Conservation (phyloP, 2,888 invertebrate genomes). For the Dynastes grantii region DNA sequence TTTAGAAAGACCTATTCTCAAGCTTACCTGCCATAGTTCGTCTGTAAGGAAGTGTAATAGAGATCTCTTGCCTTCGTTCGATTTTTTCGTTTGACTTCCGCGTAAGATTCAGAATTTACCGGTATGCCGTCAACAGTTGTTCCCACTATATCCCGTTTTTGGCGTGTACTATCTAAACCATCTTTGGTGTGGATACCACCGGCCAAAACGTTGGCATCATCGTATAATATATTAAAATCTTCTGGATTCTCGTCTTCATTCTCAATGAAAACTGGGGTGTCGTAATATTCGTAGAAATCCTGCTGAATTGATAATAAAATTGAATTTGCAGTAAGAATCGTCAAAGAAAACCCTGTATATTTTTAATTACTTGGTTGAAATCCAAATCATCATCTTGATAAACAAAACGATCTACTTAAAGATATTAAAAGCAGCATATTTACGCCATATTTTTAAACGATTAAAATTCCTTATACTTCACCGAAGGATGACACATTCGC, state of each 20-base stretch:
- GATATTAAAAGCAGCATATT: constrained; percentile 37
- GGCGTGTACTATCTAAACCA: constrained; percentile 59
- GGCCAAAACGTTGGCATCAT: constrained; percentile 57
- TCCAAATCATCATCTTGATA: constrained; percentile 2
- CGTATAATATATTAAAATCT: constrained; percentile 48
- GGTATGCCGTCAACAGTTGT: constrained; percentile 65
- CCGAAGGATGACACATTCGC: constrained; percentile 38
- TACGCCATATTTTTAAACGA: constrained; percentile 43
- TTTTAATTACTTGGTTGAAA: background rate
- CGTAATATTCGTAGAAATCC: constrained; percentile 49
- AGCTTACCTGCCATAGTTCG: constrained; percentile 33
- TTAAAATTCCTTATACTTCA: constrained; percentile 35
- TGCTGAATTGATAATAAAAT: constrained; percentile 19
- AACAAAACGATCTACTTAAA: constrained; percentile 41
- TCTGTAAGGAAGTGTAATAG: constrained; percentile 1
- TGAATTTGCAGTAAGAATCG: too few relatives aligned
- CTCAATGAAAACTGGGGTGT: constrained; percentile 35
- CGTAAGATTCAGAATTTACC: constrained; percentile 67
- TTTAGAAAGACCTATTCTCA: constrained; percentile 14
- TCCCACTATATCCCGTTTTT: constrained; percentile 66
- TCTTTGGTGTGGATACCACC: constrained; percentile 55
- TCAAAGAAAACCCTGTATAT: too few relatives aligned
- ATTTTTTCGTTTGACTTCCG: constrained; percentile 59
- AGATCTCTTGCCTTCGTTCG: constrained; percentile 48
- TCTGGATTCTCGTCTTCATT: constrained; percentile 47